Evolutionary conservation across 2,797 vertebrate genomes (phyloP).

Genomic region (Botia almorhae): DNA sequence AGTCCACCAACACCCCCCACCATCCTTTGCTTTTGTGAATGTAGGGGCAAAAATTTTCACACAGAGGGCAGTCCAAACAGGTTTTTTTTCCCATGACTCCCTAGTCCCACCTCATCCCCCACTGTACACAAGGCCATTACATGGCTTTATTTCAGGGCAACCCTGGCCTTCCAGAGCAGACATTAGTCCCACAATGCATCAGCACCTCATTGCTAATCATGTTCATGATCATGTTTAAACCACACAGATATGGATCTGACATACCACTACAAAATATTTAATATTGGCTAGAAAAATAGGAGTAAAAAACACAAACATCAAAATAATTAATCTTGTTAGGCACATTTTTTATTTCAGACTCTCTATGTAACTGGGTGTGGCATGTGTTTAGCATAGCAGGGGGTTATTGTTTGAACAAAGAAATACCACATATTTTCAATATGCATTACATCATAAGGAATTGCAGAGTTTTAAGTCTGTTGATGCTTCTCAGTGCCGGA

Average conservation of each 20-base stretch:
- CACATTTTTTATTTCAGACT: background rate
- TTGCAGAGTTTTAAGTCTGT: constrained; percentile 16
- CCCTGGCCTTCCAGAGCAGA: background rate
- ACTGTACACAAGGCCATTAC: constrained; percentile 24
- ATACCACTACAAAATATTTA: background rate
- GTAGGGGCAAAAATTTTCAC: constrained; percentile 56
- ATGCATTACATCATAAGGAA: background rate
- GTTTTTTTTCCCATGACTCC: constrained; percentile 41
- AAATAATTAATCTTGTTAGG: background rate
- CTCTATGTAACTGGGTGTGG: constrained; percentile 36
- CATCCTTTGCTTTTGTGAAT: constrained; percentile 52
- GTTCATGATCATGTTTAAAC: background rate
- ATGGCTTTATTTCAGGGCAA: constrained; percentile 10
- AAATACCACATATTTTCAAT: constrained; percentile 30
- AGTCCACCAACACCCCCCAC: background rate
- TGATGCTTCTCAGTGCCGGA: background rate
- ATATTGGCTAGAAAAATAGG: background rate
- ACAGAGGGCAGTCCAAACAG: constrained; percentile 57
- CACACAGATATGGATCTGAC: background rate
- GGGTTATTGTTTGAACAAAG: constrained; percentile 37
- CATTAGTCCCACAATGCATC: constrained; percentile 18
- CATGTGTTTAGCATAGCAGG: constrained; percentile 45
- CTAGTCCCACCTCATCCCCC: constrained; percentile 11
- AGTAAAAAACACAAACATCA: background rate
- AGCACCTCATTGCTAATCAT: constrained; percentile 4